phyloP scores from a whole-genome alignment of 92 coral and sea anemone species.

The Epizoanthus rinbou region DNA sequence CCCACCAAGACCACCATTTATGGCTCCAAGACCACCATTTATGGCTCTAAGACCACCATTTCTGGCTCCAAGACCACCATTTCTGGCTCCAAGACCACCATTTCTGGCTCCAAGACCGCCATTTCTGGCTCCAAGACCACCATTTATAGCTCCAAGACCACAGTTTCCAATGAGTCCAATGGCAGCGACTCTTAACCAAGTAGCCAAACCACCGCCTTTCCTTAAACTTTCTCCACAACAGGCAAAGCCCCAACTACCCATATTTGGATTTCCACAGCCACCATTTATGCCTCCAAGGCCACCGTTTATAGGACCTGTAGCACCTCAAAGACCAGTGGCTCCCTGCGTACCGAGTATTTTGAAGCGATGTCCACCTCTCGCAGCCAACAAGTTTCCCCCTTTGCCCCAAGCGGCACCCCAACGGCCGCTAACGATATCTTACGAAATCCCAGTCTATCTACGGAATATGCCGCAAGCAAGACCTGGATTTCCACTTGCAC shows the following conservation, averaged over 20 bases:
- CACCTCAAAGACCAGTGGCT: too few relatives aligned
- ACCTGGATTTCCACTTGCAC: constrained; percentile 12
- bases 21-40: not conserved
- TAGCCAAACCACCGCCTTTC: constrained; percentile 15
- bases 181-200: too few relatives aligned
- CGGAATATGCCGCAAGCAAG: not conserved
- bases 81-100: constrained; percentile 27
- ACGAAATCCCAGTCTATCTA: constrained; percentile 8
- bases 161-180: constrained; percentile 6
- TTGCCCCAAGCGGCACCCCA: not conserved
- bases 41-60: constrained; percentile 6
- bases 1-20: not conserved
- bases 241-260: not conserved
- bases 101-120: constrained; percentile 8
- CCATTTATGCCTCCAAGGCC: constrained; percentile 13
- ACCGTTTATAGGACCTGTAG: not conserved
- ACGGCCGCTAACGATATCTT: not conserved
- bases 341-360: too few relatives aligned
- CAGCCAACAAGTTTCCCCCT: too few relatives aligned
- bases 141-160: constrained; percentile 4
- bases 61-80: constrained; percentile 39
- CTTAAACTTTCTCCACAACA: not conserved
- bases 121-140: not conserved
- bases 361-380: too few relatives aligned
- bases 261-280: constrained; percentile 3